Base-by-base conservation (phyloP, 2,888 invertebrate genomes). In the Caenorhabditis japonica region DNA sequence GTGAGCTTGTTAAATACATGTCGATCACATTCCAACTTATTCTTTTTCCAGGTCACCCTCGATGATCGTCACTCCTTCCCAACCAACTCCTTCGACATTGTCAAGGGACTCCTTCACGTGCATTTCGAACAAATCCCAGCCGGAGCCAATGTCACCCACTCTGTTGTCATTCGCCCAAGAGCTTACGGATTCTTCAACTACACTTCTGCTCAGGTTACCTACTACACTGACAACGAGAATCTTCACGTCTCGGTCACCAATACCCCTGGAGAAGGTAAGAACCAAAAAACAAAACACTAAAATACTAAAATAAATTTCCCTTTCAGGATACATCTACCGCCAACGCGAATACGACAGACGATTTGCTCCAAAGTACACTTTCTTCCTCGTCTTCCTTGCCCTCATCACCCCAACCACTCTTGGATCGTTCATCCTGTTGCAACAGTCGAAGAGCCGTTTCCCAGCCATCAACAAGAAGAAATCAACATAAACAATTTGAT, bases 131-230 rank as follows among this genome's bases (percentile, higher is more conserved):
- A 95, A 83, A 94, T 99, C 87, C 92, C 94, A 15, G 95, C 97
- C 5, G 81, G 93, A 85, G 93, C 93, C 13, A 99, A 99, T 89
- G 93, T 95, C 2, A 93, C 94, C 0, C 97, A 99, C 88, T 93
- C 94, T 4, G 93, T 95, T 19, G 93, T 97, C 7, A 64, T 80
- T 12, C 91, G 93, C 75, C 97, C 97, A 4, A 92, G 92, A 85
- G 92, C 92, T 86, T 94, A 91, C 87, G 97, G 97, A 30, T 94
- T 94, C 88, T 97, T 95, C 90, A 99, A 99, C 89, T 97, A 99
- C 89, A 94, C 96, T 2, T 92, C 96, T 55, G 97, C 97, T 75
- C 74, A 76, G 38, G 76, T 77, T 61, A 92, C 92, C 44, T 99
- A 99, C 90, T 92, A 92, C 85, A 91, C 93, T 46, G 92, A 92